phyloP scores from a whole-genome alignment of 2,797 vertebrate genomes.

The Sebastes taczanowskii region DNA sequence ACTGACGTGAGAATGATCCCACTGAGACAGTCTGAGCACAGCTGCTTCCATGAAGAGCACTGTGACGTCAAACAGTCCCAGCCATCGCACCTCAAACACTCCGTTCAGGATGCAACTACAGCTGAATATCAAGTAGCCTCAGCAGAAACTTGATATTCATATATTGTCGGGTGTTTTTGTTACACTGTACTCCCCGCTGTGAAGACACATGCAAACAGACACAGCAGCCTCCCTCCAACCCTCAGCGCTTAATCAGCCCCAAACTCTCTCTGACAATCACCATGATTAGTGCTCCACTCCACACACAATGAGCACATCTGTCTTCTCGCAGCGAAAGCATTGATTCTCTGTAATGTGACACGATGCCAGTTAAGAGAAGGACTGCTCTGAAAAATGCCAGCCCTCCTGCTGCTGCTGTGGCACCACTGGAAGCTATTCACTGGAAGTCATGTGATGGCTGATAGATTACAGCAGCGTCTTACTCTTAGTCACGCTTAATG shows the following conservation, averaged over 20 bases:
- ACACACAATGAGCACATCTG: slow-evolving; percentile 62
- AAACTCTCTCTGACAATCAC: slow-evolving; percentile 46
- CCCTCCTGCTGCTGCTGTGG: slow-evolving; percentile 4
- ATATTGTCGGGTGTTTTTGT: slow-evolving; percentile 14
- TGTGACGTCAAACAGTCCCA: background rate
- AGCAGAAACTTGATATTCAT: background rate
- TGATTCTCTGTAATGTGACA: slow-evolving; percentile 52
- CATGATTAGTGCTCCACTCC: slow-evolving; percentile 54
- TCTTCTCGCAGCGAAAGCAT: slow-evolving; percentile 43
- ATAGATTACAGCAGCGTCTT: background rate
- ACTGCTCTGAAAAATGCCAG: slow-evolving; percentile 25
- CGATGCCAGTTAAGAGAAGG: slow-evolving; percentile 25
- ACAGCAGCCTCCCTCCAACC: background rate
- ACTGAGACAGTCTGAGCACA: background rate
- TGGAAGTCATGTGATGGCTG: background rate
- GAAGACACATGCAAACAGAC: slow-evolving; percentile 17
- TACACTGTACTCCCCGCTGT: background rate
- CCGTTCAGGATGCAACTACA: background rate
- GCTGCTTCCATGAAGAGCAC: background rate
- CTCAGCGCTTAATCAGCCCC: slow-evolving; percentile 46
- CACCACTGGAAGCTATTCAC: slow-evolving; percentile 7
- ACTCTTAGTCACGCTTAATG: background rate
- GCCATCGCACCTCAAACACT: background rate
- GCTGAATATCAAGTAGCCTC: slow-evolving; percentile 12
- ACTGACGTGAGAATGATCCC: background rate